These are phyloP conservation scores for Cepphus grylle DNA, from an alignment of 2,113 vertebrate species.

Conservation along the genomic window DNA sequence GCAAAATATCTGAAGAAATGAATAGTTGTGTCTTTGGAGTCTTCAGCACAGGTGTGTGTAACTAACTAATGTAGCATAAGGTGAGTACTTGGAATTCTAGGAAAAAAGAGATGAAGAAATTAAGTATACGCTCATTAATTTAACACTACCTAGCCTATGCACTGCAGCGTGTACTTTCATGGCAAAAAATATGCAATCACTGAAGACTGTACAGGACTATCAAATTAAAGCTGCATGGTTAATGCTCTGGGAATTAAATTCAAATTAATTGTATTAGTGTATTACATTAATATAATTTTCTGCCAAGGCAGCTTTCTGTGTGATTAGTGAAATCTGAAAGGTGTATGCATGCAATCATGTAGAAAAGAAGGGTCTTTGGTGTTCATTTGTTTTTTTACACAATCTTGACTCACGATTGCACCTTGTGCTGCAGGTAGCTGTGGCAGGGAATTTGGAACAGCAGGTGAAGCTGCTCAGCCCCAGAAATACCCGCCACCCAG, in stretches of 20 bases:
- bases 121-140: not conserved
- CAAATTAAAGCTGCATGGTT: not conserved
- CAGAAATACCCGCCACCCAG: rapidly evolving
- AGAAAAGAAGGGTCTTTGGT: not conserved
- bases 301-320: not conserved
- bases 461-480: rapidly evolving
- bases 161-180: not conserved
- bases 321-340: not conserved
- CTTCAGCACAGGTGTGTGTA: not conserved
- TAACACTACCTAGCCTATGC: not conserved
- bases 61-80: not conserved
- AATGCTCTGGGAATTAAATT: not conserved
- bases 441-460: not conserved
- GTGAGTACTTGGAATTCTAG: not conserved
- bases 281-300: not conserved
- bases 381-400: too few relatives aligned
- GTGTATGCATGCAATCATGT: rapidly evolving
- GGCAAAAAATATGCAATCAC: not conserved
- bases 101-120: not conserved
- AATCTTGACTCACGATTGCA: rapidly evolving
- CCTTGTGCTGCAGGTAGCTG: rapidly evolving
- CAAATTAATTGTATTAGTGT: not conserved
- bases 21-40: not conserved
- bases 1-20: not conserved
- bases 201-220: not conserved